Percentiles rank a stretch among this genome's conserved stretches.
Evolutionary conservation across 2,888 invertebrate species (phyloP).

Genomic region (Thumatha senex): DNA sequence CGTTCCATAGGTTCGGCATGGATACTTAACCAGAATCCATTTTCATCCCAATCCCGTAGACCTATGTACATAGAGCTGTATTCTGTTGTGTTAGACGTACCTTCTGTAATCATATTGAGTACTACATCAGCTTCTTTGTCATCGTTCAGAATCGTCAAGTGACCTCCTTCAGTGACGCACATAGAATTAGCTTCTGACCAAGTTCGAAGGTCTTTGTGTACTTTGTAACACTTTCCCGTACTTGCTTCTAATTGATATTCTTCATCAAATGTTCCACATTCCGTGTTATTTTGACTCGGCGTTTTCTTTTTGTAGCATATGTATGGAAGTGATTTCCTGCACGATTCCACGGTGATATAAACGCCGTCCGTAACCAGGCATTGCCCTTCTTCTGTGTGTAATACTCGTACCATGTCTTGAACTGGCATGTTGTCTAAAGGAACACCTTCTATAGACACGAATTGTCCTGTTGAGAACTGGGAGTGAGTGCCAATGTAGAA

Average conservation of each 20-base stretch:
- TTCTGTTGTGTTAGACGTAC: not conserved
- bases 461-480: constrained; percentile 4
- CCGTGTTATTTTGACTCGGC: not conserved
- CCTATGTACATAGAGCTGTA: not conserved
- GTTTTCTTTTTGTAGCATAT: constrained; percentile 4
- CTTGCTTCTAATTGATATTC: not conserved
- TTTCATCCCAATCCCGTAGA: not conserved
- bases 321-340: not conserved
- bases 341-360: not conserved
- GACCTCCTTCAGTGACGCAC: constrained; percentile 6
- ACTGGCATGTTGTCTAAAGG: constrained; percentile 6
- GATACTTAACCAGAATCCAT: constrained; percentile 4
- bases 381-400: constrained; percentile 1
- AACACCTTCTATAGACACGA: constrained; percentile 8
- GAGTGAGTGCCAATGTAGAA: constrained; percentile 3
- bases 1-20: constrained; percentile 1
- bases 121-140: not conserved
- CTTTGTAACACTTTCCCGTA: constrained; percentile 8
- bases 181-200: constrained; percentile 8
- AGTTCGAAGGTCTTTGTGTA: not conserved
- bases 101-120: not conserved
- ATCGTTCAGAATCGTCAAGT: constrained; percentile 2
- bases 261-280: constrained; percentile 7
- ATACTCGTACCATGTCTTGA: not conserved
- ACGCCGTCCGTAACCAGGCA: not conserved